Percentiles rank a stretch among this genome's conserved stretches.
Conservation (phyloP, 2,888 invertebrate species). For the Harmothoe impar region DNA sequence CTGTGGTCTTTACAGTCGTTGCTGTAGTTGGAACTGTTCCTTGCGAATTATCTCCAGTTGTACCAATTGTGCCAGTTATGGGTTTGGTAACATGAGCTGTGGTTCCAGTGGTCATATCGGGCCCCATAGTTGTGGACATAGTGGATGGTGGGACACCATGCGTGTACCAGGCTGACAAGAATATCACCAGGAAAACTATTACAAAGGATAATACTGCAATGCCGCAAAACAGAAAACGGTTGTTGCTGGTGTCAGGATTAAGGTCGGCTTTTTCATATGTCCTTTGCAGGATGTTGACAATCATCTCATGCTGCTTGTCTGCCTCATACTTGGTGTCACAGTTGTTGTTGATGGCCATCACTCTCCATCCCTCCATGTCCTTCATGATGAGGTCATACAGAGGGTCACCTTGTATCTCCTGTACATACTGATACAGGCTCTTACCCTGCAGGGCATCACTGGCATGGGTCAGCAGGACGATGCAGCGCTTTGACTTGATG, state of each 20-base stretch:
- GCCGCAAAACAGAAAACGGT: too few relatives aligned
- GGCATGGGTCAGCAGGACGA: neutral
- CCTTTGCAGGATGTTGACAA: neutral
- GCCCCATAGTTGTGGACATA: too few relatives aligned
- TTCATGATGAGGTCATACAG: neutral
- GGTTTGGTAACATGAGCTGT: too few relatives aligned
- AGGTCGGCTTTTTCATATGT: neutral
- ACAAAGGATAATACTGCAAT: neutral
- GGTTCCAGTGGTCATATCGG: too few relatives aligned
- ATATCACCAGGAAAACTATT: neutral
- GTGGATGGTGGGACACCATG: too few relatives aligned
- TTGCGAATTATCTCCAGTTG: too few relatives aligned
- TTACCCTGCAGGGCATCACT: neutral
- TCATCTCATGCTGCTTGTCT: neutral
- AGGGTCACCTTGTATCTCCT: neutral
- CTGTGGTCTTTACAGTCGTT: too few relatives aligned
- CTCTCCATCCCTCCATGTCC: constrained; percentile 8
- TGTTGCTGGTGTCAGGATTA: neutral
- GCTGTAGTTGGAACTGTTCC: too few relatives aligned
- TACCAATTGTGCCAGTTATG: too few relatives aligned
- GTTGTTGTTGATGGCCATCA: constrained; percentile 17
- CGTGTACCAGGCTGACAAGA: neutral
- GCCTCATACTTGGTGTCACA: neutral
- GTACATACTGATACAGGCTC: neutral
- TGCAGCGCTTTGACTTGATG: neutral